Base-by-base conservation (phyloP, 1,140 invertebrate species). In the Wasmannia auropunctata region DNA sequence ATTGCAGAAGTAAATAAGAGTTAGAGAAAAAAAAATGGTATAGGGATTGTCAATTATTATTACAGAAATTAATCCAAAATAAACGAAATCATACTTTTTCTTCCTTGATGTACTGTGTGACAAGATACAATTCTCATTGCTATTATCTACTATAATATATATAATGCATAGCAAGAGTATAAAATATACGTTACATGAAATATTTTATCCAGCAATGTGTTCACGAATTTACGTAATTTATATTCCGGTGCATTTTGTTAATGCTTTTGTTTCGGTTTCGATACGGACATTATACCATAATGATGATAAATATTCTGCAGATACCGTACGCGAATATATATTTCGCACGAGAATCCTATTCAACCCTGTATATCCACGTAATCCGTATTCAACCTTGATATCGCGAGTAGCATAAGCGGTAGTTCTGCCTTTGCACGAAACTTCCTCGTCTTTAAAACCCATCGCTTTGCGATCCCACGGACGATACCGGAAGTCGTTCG, bases 301-400 rank as follows among this genome's bases (percentile, higher is more conserved):
- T 77, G 40, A 63, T 79, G 75, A 79, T 79, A 79, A 65, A 49
- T 67, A 79, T 65, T 79, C 40, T 25, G 62, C 58, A 37, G 74
- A 60, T 65, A 51, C 43, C 25, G 46, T 31, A 28, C 25, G 49
- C 11, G n/a, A 63, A 65, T 79, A 79, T 67, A 79, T 51, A 49
- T 79, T 77, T 49, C 34, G 43, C 40, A 25, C n/a, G 76, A 79
- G 46, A 51, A 79, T 79, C 60, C 76, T 19, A 40, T 51, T 34
- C 62, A 79, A 37, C 25, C 3, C 75, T 49, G 31, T 67, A 37
- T 65, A 79, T 67, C 4, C 43, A 2, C 5, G 43, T 79, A 79
- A 79, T 65, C 43, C 76, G 43, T 49, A 79, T 79, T 79, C 43
- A 67, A 79, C 28, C 43, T 34, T 79, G 76, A 67, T 79, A 67